These are phyloP conservation scores for Sinocyclocheilus anophthalmus DNA, from an alignment of 2,113 vertebrate species.

Conservation along the genomic window DNA sequence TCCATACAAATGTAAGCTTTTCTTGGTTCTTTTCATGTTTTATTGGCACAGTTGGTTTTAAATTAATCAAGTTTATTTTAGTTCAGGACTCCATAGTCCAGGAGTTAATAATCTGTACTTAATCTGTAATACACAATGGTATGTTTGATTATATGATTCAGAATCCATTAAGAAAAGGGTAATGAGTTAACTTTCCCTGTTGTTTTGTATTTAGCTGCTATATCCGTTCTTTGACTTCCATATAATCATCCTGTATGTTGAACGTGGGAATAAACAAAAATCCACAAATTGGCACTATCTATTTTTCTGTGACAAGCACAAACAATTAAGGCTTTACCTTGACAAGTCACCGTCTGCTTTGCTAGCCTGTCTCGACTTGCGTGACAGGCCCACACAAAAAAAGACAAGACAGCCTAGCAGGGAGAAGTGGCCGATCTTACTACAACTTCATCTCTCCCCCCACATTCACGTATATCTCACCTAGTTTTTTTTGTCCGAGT, in stretches of 20 bases:
- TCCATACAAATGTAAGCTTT: too few relatives aligned
- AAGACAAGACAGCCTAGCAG: constrained; percentile 46
- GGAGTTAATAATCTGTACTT: too few relatives aligned
- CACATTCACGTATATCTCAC: constrained; percentile 24
- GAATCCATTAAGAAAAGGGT: neutral
- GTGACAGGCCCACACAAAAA: constrained; percentile 59
- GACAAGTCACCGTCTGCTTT: constrained; percentile 47
- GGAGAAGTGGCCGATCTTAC: constrained; percentile 34
- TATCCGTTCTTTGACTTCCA: constrained; percentile 45
- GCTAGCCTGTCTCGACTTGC: constrained; percentile 20
- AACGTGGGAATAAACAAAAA: constrained; percentile 38
- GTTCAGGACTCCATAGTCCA: too few relatives aligned
- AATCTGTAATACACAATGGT: neutral
- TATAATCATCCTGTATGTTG: constrained; percentile 55
- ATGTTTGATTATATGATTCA: neutral
- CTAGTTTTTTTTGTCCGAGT: neutral
- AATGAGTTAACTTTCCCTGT: neutral
- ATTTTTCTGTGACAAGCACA: constrained; percentile 33
- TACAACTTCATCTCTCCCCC: constrained; percentile 17
- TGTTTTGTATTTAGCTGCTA: constrained; percentile 21
- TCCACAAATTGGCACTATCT: too few relatives aligned
- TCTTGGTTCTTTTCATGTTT: too few relatives aligned
- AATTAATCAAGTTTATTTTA: too few relatives aligned
- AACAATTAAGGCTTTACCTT: constrained; percentile 63
- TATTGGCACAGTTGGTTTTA: too few relatives aligned